Conservation (phyloP, 2,888 invertebrate genomes). For the Kuschelorhynchus macadamiae region DNA sequence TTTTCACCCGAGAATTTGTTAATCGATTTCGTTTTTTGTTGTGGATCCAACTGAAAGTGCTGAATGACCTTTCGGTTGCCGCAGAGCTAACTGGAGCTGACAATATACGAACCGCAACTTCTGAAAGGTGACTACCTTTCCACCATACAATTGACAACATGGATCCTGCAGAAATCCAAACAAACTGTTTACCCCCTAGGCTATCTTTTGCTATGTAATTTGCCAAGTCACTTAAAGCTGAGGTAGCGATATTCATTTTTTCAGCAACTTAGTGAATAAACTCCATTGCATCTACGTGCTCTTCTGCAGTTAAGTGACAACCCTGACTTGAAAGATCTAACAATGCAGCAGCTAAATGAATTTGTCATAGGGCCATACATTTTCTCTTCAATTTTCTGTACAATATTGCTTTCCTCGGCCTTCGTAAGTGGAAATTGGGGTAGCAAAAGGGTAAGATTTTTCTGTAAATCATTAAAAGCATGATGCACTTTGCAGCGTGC, state of each 20-base stretch:
- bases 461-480: too few species aligned
- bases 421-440: too few species aligned
- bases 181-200: too few species aligned
- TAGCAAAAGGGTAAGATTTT: too few species aligned
- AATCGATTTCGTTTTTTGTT: background rate
- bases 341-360: background rate
- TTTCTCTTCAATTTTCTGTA: too few species aligned
- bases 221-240: too few species aligned
- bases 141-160: background rate
- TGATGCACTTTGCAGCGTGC: too few species aligned
- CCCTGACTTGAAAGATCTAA: background rate
- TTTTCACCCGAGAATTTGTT: background rate
- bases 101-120: too few species aligned
- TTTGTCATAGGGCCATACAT: background rate
- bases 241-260: background rate
- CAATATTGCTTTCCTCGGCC: too few species aligned
- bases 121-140: too few species aligned
- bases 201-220: too few species aligned
- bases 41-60: constrained; percentile 1
- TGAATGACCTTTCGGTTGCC: background rate
- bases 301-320: background rate
- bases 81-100: background rate
- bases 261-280: background rate
- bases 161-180: background rate
- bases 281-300: background rate